phyloP scores from a whole-genome alignment of 37 sponge, comb jelly and placozoan species.

The Agelas oroides region DNA sequence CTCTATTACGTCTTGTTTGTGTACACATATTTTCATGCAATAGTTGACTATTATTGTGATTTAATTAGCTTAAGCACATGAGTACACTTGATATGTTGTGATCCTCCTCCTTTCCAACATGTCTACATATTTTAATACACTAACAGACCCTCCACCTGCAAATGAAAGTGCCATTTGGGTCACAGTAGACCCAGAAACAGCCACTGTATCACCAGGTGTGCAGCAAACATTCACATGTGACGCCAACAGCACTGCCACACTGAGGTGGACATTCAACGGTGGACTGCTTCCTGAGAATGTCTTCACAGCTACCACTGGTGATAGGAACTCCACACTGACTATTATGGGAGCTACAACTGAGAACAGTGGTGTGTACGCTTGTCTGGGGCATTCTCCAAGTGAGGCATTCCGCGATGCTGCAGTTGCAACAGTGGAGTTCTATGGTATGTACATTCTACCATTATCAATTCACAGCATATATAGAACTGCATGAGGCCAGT shows the following conservation, averaged over 20 bases:
- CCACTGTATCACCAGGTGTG: background rate
- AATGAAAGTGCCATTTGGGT: slow-evolving; percentile 2
- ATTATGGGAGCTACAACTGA: background rate
- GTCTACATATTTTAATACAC: too few relatives aligned
- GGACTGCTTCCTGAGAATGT: slow-evolving; percentile 29
- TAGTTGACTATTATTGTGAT: too few relatives aligned
- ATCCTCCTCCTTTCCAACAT: too few relatives aligned
- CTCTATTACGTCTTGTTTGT: too few relatives aligned
- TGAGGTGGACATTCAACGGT: slow-evolving; percentile 62
- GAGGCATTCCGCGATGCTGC: slow-evolving; percentile 2
- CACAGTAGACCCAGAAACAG: background rate
- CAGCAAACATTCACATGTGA: background rate
- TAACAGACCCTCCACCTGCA: slow-evolving; percentile 1
- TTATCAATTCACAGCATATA: too few relatives aligned
- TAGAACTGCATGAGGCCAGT: too few relatives aligned
- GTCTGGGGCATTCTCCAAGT: slow-evolving; percentile 42
- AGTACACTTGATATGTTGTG: too few relatives aligned
- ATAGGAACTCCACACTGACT: background rate
- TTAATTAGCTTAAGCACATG: too few relatives aligned
- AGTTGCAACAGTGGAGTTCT: slow-evolving; percentile 2
- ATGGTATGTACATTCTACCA: slow-evolving; percentile 35
- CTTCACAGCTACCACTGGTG: background rate
- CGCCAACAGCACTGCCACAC: slow-evolving; percentile 20
- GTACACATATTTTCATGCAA: too few relatives aligned
- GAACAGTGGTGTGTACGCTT: slow-evolving; percentile 43